Evolutionary conservation across 2,888 invertebrate species (phyloP), one percentile per base, ranked within the genome.

Genomic region (Drosophila gaucha): DNA sequence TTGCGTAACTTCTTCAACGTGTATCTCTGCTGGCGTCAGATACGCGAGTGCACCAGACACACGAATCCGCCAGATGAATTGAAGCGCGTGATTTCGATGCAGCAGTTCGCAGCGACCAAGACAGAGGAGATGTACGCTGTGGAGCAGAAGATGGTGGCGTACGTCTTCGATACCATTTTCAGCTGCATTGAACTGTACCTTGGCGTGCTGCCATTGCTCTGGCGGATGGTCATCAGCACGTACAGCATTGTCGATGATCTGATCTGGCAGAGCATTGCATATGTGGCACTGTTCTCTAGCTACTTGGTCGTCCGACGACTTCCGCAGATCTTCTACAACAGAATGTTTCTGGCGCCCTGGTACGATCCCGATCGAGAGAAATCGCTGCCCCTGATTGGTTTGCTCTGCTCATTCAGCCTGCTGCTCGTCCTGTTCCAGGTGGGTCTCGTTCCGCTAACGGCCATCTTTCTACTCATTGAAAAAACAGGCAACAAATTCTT

Each of bases 261-360:
- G 1, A 52, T 41, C 1, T 84, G 88, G 88, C 68, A 70, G 8
- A 86, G 75, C 38, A 58, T 84, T 2, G 68, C 59, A 2, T 84
- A 57, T 35, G 73, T 71, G 39, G 24, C 35, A 0, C 1, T 86
- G 1, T 63, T 80, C 1, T 43, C 78, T 22, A 20, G 14, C 1
- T 84, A 88, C 6, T 31, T 84, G 50, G 56, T 73, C 0, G 0
- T 78, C 0, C 80, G 84, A 0, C 39, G 14, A 0, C 5, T 86
- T 16, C 86, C 84, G 0, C 33, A 55, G n/a, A 10, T 75, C 0
- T 55, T 77, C 8, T 84, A 75, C 5, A 58, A 38, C 26, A 78
- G 73, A 20, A 6, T 84, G 0, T 10, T 75, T 1, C 44, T 88
- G 46, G 59, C 68, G 9, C 58, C 46, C 0, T 46, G 30, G 9